These are phyloP conservation scores for Dunckerocampus dactyliophorus DNA, from an alignment of 2,113 vertebrate species.

Conservation along the genomic window DNA sequence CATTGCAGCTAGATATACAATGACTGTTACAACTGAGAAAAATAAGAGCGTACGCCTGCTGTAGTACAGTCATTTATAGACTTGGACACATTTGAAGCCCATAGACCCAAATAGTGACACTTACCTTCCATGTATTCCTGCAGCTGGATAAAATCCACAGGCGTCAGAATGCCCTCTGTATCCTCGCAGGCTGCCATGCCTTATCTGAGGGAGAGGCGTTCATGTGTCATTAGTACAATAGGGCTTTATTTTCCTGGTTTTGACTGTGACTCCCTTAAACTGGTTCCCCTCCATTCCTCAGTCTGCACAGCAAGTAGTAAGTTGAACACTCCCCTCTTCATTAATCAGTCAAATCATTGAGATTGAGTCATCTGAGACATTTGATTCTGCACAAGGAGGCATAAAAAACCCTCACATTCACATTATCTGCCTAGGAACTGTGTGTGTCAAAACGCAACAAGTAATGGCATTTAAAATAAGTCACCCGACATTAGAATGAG, in stretches of 20 bases:
- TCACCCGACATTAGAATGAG: background rate
- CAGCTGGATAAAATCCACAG: constrained; percentile 84
- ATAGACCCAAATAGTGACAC: constrained; percentile 27
- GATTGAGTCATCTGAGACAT: background rate
- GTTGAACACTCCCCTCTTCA: background rate
- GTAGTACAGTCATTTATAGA: too few species aligned
- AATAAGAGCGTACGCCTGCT: too few species aligned
- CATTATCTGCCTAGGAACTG: background rate
- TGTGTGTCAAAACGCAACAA: background rate
- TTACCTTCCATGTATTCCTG: constrained; percentile 87
- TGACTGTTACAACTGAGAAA: too few species aligned
- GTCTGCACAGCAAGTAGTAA: background rate
- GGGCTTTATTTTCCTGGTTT: background rate
- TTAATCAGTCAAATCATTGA: background rate
- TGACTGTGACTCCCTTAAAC: constrained; percentile 25
- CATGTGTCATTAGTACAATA: background rate
- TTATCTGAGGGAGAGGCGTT: background rate
- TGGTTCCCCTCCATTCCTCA: constrained; percentile 48
- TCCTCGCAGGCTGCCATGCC: constrained; percentile 54
- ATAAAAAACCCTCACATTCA: background rate
- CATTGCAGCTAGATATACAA: too few species aligned
- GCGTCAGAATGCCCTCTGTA: constrained; percentile 67
- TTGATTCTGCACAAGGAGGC: background rate
- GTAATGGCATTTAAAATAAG: background rate
- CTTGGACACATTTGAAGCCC: background rate